Percentiles rank a stretch among this genome's conserved stretches.
These are phyloP conservation scores for Drosophila hamatofila DNA, from an alignment of 2,888 invertebrate genomes.

Conservation along the genomic window DNA sequence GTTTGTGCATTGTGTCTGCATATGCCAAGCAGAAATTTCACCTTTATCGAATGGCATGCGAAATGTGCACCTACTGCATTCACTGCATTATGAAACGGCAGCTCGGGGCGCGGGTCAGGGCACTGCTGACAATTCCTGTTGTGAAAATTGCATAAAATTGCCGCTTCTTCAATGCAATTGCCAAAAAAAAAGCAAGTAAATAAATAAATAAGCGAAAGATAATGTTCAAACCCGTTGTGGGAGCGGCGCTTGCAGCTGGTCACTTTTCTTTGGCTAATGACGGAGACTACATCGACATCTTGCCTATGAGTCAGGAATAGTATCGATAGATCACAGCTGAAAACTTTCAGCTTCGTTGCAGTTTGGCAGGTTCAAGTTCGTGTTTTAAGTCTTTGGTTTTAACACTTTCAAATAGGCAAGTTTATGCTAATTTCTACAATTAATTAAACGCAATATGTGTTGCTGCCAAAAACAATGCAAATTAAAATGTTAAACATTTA, in stretches of 20 bases:
- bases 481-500: slow-evolving; percentile 65
- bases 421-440: slow-evolving; percentile 63
- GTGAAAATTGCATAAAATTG: slow-evolving; percentile 68
- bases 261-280: slow-evolving; percentile 42
- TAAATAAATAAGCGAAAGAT: slow-evolving; percentile 31
- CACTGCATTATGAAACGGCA: slow-evolving; percentile 67
- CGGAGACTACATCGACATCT: slow-evolving; percentile 2
- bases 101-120: slow-evolving; percentile 46
- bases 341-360: slow-evolving; percentile 13
- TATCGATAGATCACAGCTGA: slow-evolving; percentile 25
- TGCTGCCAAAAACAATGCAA: slow-evolving; percentile 35
- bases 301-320: not conserved
- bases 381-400: slow-evolving; percentile 46
- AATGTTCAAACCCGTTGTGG: slow-evolving; percentile 57
- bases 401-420: slow-evolving; percentile 46
- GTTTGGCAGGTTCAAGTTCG: slow-evolving; percentile 61
- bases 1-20: slow-evolving; percentile 34
- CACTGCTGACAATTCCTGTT: slow-evolving; percentile 62
- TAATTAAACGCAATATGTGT: slow-evolving; percentile 42
- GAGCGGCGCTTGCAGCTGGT: slow-evolving; percentile 64
- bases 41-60: slow-evolving; percentile 56
- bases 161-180: slow-evolving; percentile 64
- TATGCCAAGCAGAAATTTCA: slow-evolving; percentile 61
- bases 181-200: not conserved
- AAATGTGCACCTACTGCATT: slow-evolving; percentile 43